Percentiles rank a stretch among this genome's conserved stretches.
phyloP scores from a whole-genome alignment of 2,113 vertebrate genomes.

The Zosterops pallidus region DNA sequence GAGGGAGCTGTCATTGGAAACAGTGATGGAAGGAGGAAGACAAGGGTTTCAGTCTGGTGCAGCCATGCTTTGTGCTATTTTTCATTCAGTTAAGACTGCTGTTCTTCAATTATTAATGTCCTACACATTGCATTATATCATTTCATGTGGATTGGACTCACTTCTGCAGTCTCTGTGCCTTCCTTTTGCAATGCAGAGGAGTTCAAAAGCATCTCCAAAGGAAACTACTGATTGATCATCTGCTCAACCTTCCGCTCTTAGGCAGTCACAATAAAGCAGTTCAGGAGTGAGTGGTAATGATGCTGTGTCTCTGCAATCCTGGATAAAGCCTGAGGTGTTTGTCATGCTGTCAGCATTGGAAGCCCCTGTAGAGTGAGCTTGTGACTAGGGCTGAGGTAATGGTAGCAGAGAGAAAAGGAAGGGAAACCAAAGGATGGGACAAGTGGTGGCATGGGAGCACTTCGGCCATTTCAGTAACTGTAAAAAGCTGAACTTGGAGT shows the following conservation, averaged over 20 bases:
- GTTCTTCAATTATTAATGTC: not conserved
- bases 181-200: not conserved
- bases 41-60: not conserved
- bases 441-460: not conserved
- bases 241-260: not conserved
- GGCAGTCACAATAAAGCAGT: not conserved
- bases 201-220: slow-evolving; percentile 5
- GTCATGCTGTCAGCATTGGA: not conserved
- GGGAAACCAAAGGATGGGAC: not conserved
- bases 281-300: not conserved
- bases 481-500: not conserved
- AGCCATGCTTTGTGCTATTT: not conserved
- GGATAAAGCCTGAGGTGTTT: not conserved
- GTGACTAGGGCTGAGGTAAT: not conserved
- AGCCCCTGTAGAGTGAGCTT: not conserved
- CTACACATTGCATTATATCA: not conserved
- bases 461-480: not conserved
- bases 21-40: not conserved
- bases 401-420: not conserved
- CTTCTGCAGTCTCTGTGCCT: not conserved
- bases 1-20: not conserved
- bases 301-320: not conserved
- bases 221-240: not conserved
- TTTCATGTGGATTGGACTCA: not conserved
- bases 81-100: not conserved